Base-by-base conservation (phyloP, 2,888 invertebrate species). In the Epirrhoe tristata region DNA sequence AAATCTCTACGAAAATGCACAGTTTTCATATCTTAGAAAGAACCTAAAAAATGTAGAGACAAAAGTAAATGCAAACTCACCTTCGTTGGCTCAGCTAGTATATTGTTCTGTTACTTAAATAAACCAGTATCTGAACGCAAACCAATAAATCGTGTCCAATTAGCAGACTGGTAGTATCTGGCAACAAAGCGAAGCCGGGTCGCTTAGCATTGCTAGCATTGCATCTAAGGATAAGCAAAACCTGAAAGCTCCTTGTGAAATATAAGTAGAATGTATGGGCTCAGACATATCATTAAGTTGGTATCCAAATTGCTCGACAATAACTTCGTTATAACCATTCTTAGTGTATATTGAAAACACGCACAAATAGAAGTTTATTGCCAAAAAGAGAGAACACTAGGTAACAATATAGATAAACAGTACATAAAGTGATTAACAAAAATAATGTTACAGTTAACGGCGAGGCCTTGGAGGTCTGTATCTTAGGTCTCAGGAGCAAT, bases 111-210 rank as follows among this genome's bases (percentile, higher is more conserved):
- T 61, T 74, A 71, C 72, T 72, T 73, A 77, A 75, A 72, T 71
- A 76, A 50, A 61, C 39, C 10, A 51, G 54, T 51, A 58, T 59
- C 65, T 65, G 14, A 43, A 17, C 84, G 73, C 71, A 64, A 69
- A 73, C 72, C 74, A 85, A 89, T 92, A 91, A 91, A 91, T 93
- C 87, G 83, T 85, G 83, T 84, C 92, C 88, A 93, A 93, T 93
- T 93, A 93, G 92, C 86, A 78, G 74, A 75, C 73, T 77, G 76
- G 77, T 74, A 51, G 81, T 89, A 89, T 89, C 89, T 81, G 81
- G 75, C 83, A 81, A 87, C 89, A 90, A 91, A 90, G 88, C 79
- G 73, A 82, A 81, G 66, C 69, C 69, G 67, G 52, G 58, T 58
- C 80, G 81, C 83, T 86, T 84, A 82, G 81, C 81, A 81, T 80